Conservation (phyloP, 2,113 vertebrate genomes). For the Willisornis vidua region DNA sequence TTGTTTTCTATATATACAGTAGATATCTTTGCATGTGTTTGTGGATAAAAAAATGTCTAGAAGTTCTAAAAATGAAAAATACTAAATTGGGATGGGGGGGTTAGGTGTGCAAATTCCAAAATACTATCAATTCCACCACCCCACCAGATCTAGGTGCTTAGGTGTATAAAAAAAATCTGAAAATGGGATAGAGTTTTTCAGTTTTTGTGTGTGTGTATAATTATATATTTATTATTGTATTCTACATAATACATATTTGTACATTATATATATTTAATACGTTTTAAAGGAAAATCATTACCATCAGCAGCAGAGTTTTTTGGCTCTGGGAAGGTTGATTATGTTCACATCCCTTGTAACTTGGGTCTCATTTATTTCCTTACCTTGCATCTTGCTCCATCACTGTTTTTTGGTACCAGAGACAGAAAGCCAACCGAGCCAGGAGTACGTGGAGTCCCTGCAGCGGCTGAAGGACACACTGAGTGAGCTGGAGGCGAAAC, state of each 20-base stretch:
- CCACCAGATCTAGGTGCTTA: not conserved
- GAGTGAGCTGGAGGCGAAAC: conserved; percentile 70
- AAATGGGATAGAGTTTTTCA: not conserved
- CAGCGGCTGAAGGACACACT: conserved; percentile 63
- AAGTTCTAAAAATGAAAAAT: not conserved
- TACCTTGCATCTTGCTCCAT: not conserved
- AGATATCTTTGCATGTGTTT: not conserved
- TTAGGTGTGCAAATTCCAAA: not conserved
- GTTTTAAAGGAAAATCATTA: not conserved
- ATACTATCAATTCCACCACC: not conserved
- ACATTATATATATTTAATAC: not conserved
- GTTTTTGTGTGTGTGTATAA: not conserved
- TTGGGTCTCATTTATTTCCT: not conserved
- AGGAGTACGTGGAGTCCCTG: conserved; percentile 65
- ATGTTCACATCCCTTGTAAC: not conserved
- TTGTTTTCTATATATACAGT: not conserved
- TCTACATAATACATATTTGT: not conserved
- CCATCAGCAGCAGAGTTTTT: not conserved
- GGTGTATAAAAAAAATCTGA: not conserved
- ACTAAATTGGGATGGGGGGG: not conserved
- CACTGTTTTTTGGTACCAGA: conserved; percentile 49
- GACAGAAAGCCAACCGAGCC: conserved; percentile 64
- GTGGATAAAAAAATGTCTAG: not conserved
- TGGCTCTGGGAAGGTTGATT: not conserved
- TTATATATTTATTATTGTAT: not conserved